These are phyloP conservation scores for Caenorhabditis becei DNA, from an alignment of 2,888 invertebrate species.

Conservation along the genomic window DNA sequence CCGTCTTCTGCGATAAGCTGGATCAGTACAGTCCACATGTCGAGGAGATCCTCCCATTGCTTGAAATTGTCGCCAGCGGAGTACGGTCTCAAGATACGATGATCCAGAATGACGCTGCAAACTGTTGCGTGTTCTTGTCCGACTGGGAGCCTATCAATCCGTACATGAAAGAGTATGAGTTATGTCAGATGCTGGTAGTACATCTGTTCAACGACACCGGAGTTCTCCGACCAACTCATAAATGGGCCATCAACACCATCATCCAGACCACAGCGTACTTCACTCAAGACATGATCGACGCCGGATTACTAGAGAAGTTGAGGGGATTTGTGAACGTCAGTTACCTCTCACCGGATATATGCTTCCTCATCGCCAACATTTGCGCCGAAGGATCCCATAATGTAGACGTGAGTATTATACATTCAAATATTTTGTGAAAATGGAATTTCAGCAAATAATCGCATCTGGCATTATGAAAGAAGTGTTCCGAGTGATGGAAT, in stretches of 20 bases:
- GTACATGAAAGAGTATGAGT: conserved; percentile 12
- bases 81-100: conserved; percentile 31
- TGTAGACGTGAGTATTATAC: conserved; percentile 19
- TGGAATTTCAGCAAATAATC: conserved; percentile 28
- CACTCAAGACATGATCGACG: conserved; percentile 56
- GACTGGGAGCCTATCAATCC: conserved; percentile 50
- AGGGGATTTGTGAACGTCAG: conserved; percentile 46
- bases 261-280: conserved; percentile 51
- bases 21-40: conserved; percentile 47
- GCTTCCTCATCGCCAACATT: conserved; percentile 58
- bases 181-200: conserved; percentile 35
- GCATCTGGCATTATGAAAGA: conserved; percentile 37
- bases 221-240: conserved; percentile 30
- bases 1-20: conserved; percentile 46
- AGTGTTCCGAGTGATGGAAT: conserved; percentile 50
- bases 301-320: conserved; percentile 44
- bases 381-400: conserved; percentile 45
- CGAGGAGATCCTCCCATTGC: conserved; percentile 49
- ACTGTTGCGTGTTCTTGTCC: conserved; percentile 32
- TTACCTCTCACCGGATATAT: conserved; percentile 51
- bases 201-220: conserved; percentile 32
- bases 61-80: conserved; percentile 43
- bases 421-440: not conserved
- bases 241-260: conserved; percentile 48
- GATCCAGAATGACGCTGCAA: conserved; percentile 51